Base-by-base conservation (phyloP, 2,113 vertebrate genomes). In the Vulpes lagopus region DNA sequence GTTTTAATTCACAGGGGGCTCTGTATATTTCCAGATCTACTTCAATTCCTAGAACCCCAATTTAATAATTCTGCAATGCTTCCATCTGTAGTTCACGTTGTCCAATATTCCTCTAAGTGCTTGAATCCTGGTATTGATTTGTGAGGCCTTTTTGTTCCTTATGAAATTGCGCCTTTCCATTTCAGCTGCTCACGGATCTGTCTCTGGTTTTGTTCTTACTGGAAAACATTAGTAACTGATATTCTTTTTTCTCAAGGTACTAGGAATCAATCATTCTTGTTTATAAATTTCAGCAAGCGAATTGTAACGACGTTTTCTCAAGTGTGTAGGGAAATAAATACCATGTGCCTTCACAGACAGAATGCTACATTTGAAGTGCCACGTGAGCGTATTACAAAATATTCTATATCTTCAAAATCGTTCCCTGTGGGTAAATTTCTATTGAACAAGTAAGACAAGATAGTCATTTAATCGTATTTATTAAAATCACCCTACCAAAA, bases 231-330 rank as follows among this genome's bases (percentile, higher is more conserved):
- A 79, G 19, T 17, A 91, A 27, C 67, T 73, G 10, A 30, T 55
- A 86, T 27, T 73, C 19, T 76, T 90, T 78, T 73, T 87, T 59
- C 74, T 91, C 60, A 62, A 67, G 7, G 55, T 94, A 79, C 5
- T 82, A 86, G 30, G 25, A 92, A 88, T 87, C 27, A 92, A 60
- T 87, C 30, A 43, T 6, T 4, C 6, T 80, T 89, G 12, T 86
- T 92, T 82, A 83, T 82, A 92, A 82, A 87, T 95, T 89, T 95
- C 71, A 83, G 8, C 10, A 62, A 87, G 23, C 74, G 23, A 86
- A 51, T 74, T 91, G 22, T 38, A 94, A 82, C 14, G 5, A 55
- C 1, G 3, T 84, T 62, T 90, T 79, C 27, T 94, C 27, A 88
- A 78, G 14, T 74, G 25, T 43, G 71, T 59, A 88, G 74, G 32